phyloP scores from a whole-genome alignment of 2,113 vertebrate genomes.

The Syngnathus typhle region DNA sequence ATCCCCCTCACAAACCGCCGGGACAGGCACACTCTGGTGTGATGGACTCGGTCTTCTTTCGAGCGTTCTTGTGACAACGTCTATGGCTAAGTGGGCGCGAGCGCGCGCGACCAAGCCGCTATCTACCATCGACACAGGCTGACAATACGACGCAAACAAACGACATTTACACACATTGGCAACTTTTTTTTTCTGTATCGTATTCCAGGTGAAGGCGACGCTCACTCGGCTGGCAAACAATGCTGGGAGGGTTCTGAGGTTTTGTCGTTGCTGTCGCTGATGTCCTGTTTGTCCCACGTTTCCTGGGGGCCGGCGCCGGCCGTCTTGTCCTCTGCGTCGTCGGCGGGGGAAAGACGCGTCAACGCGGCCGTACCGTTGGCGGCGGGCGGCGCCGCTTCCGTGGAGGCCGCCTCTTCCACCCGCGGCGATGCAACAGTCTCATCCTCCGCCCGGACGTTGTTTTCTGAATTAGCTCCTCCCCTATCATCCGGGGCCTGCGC shows the following conservation, averaged over 20 bases:
- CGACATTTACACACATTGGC: conserved; percentile 93
- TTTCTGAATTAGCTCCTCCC: conserved; percentile 13
- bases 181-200: conserved; percentile 68
- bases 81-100: conserved; percentile 54
- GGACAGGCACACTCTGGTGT: conserved; percentile 99
- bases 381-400: neutral
- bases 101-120: conserved; percentile 72
- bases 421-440: conserved; percentile 22
- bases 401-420: conserved; percentile 10
- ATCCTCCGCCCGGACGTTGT: conserved; percentile 7
- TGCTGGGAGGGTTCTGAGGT: conserved; percentile 73
- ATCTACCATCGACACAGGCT: conserved; percentile 90
- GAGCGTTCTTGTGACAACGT: conserved; percentile 63
- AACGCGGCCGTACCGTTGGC: conserved; percentile 69
- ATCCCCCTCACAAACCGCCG: conserved; percentile 69
- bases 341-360: conserved; percentile 30
- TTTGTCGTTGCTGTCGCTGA: conserved; percentile 70
- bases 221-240: conserved; percentile 71
- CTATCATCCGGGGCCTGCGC: conserved; percentile 15
- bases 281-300: conserved; percentile 60
- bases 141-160: conserved; percentile 84
- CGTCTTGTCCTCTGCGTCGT: conserved; percentile 51
- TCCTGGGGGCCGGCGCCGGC: conserved; percentile 45
- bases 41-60: conserved; percentile 59
- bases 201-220: neutral